Percentiles rank a stretch among this genome's conserved stretches.
These are phyloP conservation scores for Hylaea fasciaria DNA, from an alignment of 2,888 invertebrate genomes.

Conservation along the genomic window DNA sequence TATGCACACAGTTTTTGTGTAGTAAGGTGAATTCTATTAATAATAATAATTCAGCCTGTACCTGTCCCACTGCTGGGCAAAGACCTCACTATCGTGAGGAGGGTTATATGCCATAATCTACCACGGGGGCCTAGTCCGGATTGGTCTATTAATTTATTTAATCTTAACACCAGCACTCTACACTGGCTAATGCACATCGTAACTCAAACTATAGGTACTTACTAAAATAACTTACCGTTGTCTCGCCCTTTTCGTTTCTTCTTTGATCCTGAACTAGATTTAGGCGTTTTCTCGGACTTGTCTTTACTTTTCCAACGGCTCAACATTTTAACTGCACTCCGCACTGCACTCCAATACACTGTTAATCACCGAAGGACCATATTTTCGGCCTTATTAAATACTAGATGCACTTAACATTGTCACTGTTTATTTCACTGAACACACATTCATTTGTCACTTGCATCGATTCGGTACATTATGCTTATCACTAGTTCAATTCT, in stretches of 20 bases:
- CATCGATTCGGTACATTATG: slow-evolving; percentile 1
- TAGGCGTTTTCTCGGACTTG: slow-evolving; percentile 89
- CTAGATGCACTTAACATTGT: slow-evolving; percentile 8
- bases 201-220: background rate
- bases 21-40: no score
- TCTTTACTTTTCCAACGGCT: slow-evolving; percentile 95
- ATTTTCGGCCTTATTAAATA: slow-evolving; percentile 2
- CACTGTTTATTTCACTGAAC: background rate
- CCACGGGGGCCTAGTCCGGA: no score
- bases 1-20: no score
- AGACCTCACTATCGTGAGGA: no score
- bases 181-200: no score
- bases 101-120: no score
- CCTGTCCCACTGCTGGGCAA: no score
- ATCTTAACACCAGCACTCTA: no score
- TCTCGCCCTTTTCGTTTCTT: slow-evolving; percentile 94
- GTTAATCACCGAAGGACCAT: slow-evolving; percentile 16
- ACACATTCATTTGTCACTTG: background rate
- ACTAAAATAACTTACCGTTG: slow-evolving; percentile 85
- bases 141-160: no score
- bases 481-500: background rate
- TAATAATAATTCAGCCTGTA: no score
- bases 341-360: slow-evolving; percentile 45
- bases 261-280: slow-evolving; percentile 86
- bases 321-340: slow-evolving; percentile 84